Conservation (phyloP, 2,888 invertebrate genomes). For the Eupithecia vulgata region DNA sequence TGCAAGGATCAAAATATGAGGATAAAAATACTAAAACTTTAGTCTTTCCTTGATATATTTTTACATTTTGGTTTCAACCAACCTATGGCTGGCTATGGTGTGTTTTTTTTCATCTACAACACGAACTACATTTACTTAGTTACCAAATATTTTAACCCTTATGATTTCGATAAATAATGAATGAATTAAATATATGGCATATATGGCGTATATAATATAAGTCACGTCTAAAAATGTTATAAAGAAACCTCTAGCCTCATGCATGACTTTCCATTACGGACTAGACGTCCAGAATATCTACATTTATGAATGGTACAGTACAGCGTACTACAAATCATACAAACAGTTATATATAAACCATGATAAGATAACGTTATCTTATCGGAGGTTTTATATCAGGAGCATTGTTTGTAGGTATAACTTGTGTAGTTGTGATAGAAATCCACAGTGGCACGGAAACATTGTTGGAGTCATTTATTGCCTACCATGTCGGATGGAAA, state of each 20-base stretch:
- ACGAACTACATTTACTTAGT: no score
- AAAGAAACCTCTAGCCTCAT: not conserved
- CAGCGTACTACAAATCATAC: constrained; percentile 8
- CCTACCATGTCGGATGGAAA: not conserved
- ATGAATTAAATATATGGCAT: no score
- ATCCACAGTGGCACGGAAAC: not conserved
- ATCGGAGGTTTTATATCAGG: not conserved
- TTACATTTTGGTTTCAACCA: no score
- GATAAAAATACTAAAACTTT: no score
- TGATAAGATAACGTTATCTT: constrained; percentile 15
- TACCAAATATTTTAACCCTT: no score
- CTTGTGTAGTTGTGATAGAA: not conserved
- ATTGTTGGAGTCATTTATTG: not conserved
- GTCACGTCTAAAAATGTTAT: no score
- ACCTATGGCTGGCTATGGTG: no score
- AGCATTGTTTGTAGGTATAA: not conserved
- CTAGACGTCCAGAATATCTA: not conserved
- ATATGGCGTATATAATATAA: no score
- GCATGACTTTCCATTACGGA: not conserved
- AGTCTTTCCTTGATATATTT: no score
- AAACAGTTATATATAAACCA: not conserved
- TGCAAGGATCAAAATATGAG: no score
- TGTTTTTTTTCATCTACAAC: no score
- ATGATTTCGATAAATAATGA: no score
- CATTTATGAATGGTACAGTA: constrained; percentile 2